Evolutionary conservation across 1,140 invertebrate species (phyloP).

Genomic region (Galendromus occidentalis): DNA sequence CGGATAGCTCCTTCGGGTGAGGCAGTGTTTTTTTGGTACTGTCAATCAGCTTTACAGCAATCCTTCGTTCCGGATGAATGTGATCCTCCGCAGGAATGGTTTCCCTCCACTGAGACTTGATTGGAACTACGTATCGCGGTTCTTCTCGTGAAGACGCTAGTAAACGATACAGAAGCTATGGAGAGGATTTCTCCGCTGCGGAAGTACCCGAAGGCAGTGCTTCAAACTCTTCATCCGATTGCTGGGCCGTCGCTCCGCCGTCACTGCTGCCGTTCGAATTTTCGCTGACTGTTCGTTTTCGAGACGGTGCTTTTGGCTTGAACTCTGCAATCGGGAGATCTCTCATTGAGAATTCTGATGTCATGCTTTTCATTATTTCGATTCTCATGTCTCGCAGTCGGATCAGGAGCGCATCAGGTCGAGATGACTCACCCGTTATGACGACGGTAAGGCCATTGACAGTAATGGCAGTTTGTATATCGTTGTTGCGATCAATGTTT

Average conservation of each 20-base stretch:
- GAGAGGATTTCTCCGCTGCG: not conserved
- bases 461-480: constrained; percentile 74
- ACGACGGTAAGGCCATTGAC: constrained; percentile 88
- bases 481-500: constrained; percentile 67
- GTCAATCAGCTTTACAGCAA: too few relatives aligned
- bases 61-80: too few relatives aligned
- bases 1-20: too few relatives aligned
- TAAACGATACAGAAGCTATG: not conserved
- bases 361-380: too few relatives aligned
- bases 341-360: too few relatives aligned
- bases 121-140: too few relatives aligned
- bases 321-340: not conserved
- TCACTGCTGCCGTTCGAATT: not conserved
- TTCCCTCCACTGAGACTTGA: too few relatives aligned
- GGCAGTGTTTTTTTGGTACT: too few relatives aligned
- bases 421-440: constrained; percentile 47
- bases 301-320: not conserved
- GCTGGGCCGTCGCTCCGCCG: not conserved
- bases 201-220: not conserved
- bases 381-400: not conserved
- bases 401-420: not conserved
- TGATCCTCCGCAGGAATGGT: too few relatives aligned
- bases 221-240: constrained; percentile 5
- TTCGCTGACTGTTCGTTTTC: constrained; percentile 7
- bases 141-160: too few relatives aligned